Evolutionary conservation across 2,113 vertebrate genomes (phyloP).

Genomic region (Dipodomys merriami): DNA sequence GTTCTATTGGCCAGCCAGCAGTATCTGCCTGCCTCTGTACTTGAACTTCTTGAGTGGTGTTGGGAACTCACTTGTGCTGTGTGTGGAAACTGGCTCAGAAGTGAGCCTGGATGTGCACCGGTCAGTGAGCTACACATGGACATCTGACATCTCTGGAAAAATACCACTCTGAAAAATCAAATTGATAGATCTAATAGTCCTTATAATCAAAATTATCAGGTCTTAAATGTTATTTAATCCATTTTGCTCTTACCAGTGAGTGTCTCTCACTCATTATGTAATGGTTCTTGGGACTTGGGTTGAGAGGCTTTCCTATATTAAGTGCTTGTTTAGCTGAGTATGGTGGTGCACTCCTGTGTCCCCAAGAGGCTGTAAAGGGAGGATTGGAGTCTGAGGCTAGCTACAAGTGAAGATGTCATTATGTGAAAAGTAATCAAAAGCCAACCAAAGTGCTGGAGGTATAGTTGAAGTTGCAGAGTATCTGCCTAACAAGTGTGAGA

Average conservation of each 20-base stretch:
- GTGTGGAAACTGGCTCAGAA: neutral
- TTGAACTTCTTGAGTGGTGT: neutral
- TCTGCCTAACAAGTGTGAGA: too few relatives aligned
- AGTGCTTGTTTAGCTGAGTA: too few relatives aligned
- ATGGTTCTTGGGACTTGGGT: slow-evolving; percentile 1
- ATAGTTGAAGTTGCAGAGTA: too few relatives aligned
- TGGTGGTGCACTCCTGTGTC: too few relatives aligned
- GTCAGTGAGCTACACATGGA: rapidly evolving
- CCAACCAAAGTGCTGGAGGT: too few relatives aligned
- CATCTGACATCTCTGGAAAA: neutral
- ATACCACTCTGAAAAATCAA: neutral
- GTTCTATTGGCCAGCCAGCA: too few relatives aligned
- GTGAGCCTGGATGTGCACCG: too few relatives aligned
- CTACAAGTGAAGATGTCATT: too few relatives aligned
- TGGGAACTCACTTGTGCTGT: neutral
- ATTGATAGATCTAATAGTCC: neutral
- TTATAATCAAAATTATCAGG: too few relatives aligned
- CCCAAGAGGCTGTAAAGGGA: too few relatives aligned
- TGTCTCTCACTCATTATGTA: neutral
- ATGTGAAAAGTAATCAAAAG: too few relatives aligned
- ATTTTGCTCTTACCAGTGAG: neutral
- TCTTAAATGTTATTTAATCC: neutral
- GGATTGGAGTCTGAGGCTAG: too few relatives aligned
- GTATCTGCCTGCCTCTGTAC: rapidly evolving
- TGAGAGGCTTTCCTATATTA: neutral